Conservation (phyloP, 2,888 invertebrate species). For the Antheraea yamamai region DNA sequence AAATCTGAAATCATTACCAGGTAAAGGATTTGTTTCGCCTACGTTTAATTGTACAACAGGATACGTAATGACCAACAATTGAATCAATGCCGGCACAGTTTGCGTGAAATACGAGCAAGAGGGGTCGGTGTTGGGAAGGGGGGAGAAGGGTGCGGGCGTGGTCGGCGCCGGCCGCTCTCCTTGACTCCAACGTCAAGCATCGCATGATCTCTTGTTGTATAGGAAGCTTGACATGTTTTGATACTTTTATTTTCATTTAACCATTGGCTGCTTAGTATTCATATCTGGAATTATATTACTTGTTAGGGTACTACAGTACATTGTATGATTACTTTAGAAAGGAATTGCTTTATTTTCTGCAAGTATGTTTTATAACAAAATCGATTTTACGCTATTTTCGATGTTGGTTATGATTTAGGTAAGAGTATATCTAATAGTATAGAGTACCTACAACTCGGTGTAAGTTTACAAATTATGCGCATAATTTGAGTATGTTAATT, state of each 20-base stretch:
- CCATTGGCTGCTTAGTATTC: background rate
- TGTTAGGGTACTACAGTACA: background rate
- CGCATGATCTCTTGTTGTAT: constrained; percentile 72
- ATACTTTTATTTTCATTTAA: constrained; percentile 42
- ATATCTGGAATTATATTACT: background rate
- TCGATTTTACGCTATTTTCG: background rate
- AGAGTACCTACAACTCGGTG: background rate
- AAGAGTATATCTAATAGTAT: too few relatives aligned
- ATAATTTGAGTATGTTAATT: too few relatives aligned
- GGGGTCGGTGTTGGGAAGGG: constrained; percentile 45
- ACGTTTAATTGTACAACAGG: constrained; percentile 49
- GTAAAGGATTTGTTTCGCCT: constrained; percentile 35
- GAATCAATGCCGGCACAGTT: constrained; percentile 40
- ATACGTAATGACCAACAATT: constrained; percentile 58
- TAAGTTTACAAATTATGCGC: too few relatives aligned
- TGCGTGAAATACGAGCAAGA: constrained; percentile 52
- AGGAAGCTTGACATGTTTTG: constrained; percentile 40
- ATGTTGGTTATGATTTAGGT: too few relatives aligned
- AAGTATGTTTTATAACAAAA: background rate
- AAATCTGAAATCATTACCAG: constrained; percentile 38
- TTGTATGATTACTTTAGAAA: background rate
- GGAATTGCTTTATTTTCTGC: background rate
- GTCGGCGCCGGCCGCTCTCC: constrained; percentile 81
- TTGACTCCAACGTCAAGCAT: constrained; percentile 81
- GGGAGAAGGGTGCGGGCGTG: constrained; percentile 68